Evolutionary conservation across 2,113 vertebrate species (phyloP), one percentile per base, ranked within the genome.

Genomic region (Solea senegalensis): DNA sequence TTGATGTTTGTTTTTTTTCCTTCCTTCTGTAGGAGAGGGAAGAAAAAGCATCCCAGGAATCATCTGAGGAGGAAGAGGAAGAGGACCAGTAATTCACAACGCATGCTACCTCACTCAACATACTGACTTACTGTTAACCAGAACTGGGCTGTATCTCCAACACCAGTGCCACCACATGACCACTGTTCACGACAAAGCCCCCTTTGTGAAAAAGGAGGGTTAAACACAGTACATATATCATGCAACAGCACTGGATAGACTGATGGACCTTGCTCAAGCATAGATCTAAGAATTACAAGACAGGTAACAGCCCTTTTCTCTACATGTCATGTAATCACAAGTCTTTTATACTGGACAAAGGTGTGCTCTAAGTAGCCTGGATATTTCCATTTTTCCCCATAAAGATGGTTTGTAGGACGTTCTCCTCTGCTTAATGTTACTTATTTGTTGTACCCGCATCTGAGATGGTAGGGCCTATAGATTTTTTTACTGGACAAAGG

Each of bases 21-120:
- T 9, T 13, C 13, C 7, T 11, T 6, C 15, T 63, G 0, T 89
- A 97, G 96, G 95, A 96, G 91, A 96, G 96, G 82, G 96, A 97
- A 84, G 96, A 97, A 80, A 94, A 95, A 84, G 94, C 95, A 67
- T 96, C 97, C 48, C 95, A 97, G 92, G 95, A 97, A 78, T 98
- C 96, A 61, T 97, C 96, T 0, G 97, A 97, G 88, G 97, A 96
- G 56, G 89, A 89, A 81, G 96, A 86, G 72, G 96, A 97, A 59
- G 96, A 96, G 85, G 96, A 98, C 89, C 95, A 98, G 94, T 97
- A 96, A 96, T 86, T 87, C 55, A 40, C 77, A 88, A 86, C 86
- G 80, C 86, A 85, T 86, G 90, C 96, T 96, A 96, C 96, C 94
- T 95, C 94, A 93, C 85, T 94, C 86, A 81, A 90, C 86, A 84